Percentiles rank a stretch among this genome's conserved stretches.
Evolutionary conservation across 2,113 vertebrate species (phyloP).

Genomic region (Oxygymnocypris stewartii): DNA sequence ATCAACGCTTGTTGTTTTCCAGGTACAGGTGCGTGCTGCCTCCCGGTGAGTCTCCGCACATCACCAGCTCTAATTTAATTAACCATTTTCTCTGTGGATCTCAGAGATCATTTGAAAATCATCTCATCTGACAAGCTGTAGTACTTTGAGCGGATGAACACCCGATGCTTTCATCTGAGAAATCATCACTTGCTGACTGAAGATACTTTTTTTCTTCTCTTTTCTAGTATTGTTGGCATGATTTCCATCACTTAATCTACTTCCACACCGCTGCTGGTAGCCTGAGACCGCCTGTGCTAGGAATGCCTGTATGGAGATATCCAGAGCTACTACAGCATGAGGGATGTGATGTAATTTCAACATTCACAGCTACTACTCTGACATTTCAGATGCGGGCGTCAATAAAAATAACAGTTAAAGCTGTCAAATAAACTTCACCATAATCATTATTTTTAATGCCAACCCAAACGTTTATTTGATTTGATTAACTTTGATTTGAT

Average conservation of each 20-base stretch:
- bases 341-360: not conserved
- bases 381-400: not conserved
- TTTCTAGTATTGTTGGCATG: not conserved
- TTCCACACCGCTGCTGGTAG: not conserved
- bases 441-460: not conserved
- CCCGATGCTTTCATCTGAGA: not conserved
- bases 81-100: conserved; percentile 1
- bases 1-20: not conserved
- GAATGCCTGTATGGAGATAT: not conserved
- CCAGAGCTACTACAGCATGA: not conserved
- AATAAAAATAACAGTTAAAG: not conserved
- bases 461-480: conserved; percentile 10
- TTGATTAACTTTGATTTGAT: not conserved
- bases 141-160: not conserved
- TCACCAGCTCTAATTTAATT: conserved; percentile 9
- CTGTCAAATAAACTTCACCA: not conserved
- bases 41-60: not conserved
- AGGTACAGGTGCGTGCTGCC: not conserved
- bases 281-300: not conserved
- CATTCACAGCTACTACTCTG: not conserved
- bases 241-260: not conserved
- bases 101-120: conserved; percentile 21
- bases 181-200: not conserved
- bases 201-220: not conserved
- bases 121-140: conserved; percentile 4